Base-by-base conservation (phyloP, 2,888 invertebrate species). In the Cephus runcator region DNA sequence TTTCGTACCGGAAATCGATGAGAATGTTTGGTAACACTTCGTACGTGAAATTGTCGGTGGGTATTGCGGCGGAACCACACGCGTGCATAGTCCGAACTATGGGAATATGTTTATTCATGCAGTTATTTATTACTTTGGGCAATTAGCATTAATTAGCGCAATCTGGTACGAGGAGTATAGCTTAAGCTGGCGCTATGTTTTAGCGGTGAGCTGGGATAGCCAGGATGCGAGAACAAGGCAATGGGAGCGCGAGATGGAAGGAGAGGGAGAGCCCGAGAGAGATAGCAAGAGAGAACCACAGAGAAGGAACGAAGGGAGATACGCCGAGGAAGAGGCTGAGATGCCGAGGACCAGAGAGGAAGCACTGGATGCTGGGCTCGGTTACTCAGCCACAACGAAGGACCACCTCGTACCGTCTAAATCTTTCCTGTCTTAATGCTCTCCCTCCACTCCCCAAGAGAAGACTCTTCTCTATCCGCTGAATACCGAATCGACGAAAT, bases 111-210 rank as follows among this genome's bases (percentile, higher is more conserved):
- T 89, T 88, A 88, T 88, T 87, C 88, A 85, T 87, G 85, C 84
- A 83, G 86, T 88, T 89, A 89, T 90, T 90, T 90, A 90, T 89
- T 89, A 89, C 87, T 86, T 86, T 83, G 86, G 78, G 88, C 87
- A 90, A 90, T 90, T 90, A 90, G 88, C 90, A 90, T 90, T 89
- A 90, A 90, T 90, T 90, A 90, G 87, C 85, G 85, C 86, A 89
- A 90, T 90, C 88, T 89, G 88, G 84, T 81, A 81, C 74, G 69
- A 79, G 77, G 83, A 81, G 81, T 81, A 82, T 80, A 79, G 78
- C 80, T 71, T 71, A 31, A 75, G 75, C 77, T 34, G 73, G 82
- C 78, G 82, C 84, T 81, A 83, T 87, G 85, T 87, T 87, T 88
- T 81, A 85, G 85, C 73, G 84, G 80, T 80, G 79, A 80, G 79